Base-by-base conservation (phyloP, 1,140 invertebrate genomes). In the Drosophila bocki region DNA sequence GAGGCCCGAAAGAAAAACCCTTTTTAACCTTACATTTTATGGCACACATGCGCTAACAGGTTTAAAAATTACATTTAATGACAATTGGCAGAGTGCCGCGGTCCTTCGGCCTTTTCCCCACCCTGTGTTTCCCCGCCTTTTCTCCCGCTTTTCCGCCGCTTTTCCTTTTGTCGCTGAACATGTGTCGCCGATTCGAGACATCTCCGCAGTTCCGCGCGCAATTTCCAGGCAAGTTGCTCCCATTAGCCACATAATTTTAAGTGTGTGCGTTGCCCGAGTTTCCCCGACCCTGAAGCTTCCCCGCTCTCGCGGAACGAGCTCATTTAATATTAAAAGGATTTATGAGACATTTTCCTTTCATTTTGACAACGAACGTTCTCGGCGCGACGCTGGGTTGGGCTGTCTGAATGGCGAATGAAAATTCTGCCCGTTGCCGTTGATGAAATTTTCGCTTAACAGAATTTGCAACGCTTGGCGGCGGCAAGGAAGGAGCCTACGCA, bases 281-380 rank as follows among this genome's bases (percentile, higher is more conserved):
- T 60, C 32, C 71, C 29, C 63, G 19, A 47, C 22, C 3, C 7
- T 32, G 4, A 13, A 29, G 22, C 39, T 44, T 19, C 22, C 64
- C 12, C 42, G 37, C 54, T 71, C 67, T 72, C 68, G 68, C 42
- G 65, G 80, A 84, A 78, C 70, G 81, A 88, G 85, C 85, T 88
- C 85, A 90, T 88, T 88, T 88, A 88, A 88, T 88, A 88, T 88
- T 88, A 88, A 88, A 88, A 88, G 85, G 85, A 88, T 88, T 88
- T 88, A 88, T 88, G 85, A 88, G 85, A 88, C 85, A 88, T 88
- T 88, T 90, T 88, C 85, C 85, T 88, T 88, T 88, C 85, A 88
- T 88, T 88, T 88, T 88, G 85, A 88, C 85, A 88, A 90, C 84
- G 80, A 82, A 80, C 69, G 63, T 62, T 57, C 60, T 35, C 32